Evolutionary conservation across 2,888 invertebrate species (phyloP).

Genomic region (Tetrapedia diversipes): DNA sequence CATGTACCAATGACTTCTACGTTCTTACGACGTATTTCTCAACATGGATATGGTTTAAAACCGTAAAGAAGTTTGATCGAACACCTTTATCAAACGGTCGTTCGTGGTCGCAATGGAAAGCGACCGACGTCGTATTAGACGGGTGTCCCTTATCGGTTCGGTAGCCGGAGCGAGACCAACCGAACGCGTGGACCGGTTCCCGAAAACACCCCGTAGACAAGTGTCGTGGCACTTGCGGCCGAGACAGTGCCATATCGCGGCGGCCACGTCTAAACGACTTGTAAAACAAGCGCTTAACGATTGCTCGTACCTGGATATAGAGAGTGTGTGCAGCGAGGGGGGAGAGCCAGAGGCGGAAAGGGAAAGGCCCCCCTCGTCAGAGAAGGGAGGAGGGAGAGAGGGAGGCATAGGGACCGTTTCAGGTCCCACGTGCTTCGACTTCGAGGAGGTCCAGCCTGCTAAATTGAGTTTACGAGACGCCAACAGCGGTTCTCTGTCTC

Average conservation of each 20-base stretch:
- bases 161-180: constrained; percentile 57
- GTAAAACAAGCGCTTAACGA: constrained; percentile 82
- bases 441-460: constrained; percentile 77
- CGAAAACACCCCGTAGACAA: constrained; percentile 75
- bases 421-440: constrained; percentile 72
- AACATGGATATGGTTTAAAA: too few species aligned
- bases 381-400: constrained; percentile 30
- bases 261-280: constrained; percentile 80
- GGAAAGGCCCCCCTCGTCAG: constrained; percentile 12
- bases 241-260: constrained; percentile 71
- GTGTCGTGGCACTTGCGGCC: constrained; percentile 69
- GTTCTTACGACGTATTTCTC: too few species aligned
- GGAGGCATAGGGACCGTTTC: constrained; percentile 21
- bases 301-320: constrained; percentile 71
- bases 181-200: constrained; percentile 70
- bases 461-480: constrained; percentile 81
- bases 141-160: constrained; percentile 67
- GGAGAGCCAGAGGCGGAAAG: neutral
- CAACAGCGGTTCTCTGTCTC: constrained; percentile 35
- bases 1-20: too few species aligned
- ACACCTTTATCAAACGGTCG: too few species aligned
- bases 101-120: neutral
- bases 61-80: too few species aligned
- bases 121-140: neutral
- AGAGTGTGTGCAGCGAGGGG: constrained; percentile 24